Evolutionary conservation across 2,888 invertebrate species (phyloP).

Genomic region (Vanessa cardui): DNA sequence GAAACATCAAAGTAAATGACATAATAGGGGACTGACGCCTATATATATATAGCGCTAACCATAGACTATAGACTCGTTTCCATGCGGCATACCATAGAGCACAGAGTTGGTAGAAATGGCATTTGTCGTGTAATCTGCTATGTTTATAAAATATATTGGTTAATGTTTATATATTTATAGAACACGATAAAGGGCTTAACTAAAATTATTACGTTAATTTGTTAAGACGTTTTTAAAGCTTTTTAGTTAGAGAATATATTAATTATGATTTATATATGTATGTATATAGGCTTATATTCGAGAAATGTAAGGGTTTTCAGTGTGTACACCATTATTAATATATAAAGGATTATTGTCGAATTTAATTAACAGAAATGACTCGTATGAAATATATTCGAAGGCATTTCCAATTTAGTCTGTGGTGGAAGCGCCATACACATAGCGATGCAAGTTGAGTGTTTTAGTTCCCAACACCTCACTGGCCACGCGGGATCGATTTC

Average conservation of each 20-base stretch:
- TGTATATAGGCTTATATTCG: too few species aligned
- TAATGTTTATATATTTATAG: too few species aligned
- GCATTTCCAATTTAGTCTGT: conserved; percentile 17
- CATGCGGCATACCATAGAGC: conserved; percentile 31
- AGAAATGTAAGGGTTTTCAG: too few species aligned
- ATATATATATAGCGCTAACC: conserved; percentile 50
- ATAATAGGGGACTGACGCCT: conserved; percentile 63
- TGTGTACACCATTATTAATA: too few species aligned
- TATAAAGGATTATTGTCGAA: not conserved
- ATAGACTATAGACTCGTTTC: conserved; percentile 42
- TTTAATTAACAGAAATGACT: not conserved
- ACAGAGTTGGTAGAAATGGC: not conserved
- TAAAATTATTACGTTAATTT: not conserved
- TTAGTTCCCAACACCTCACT: conserved; percentile 65
- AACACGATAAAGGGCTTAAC: not conserved
- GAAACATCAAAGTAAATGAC: conserved; percentile 77
- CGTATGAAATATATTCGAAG: not conserved
- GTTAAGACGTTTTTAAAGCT: too few species aligned
- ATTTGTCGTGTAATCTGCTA: too few species aligned
- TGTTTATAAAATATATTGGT: too few species aligned
- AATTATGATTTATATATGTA: too few species aligned
- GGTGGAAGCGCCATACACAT: conserved; percentile 42
- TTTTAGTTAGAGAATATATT: too few species aligned
- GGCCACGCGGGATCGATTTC: conserved; percentile 75
- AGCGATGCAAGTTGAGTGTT: conserved; percentile 60